Evolutionary conservation across 2,113 vertebrate genomes (phyloP).

Genomic region (Channa maculata): DNA sequence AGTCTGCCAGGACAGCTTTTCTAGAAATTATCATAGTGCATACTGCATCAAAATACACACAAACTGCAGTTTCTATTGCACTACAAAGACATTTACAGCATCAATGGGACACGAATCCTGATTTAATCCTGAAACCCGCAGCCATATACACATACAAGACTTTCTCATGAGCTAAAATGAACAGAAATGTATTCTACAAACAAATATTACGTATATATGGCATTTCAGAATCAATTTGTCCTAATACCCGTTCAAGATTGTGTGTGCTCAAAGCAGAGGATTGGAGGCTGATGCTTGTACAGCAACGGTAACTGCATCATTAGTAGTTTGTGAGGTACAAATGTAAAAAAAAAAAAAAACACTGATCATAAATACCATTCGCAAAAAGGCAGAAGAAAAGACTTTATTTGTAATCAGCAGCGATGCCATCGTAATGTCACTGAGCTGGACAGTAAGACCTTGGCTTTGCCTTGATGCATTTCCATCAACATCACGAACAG

Average conservation of each 20-base stretch:
- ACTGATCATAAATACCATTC: neutral
- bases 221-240: neutral
- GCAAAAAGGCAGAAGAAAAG: neutral
- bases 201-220: neutral
- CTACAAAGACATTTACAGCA: constrained; percentile 39
- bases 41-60: constrained; percentile 15
- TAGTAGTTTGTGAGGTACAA: neutral
- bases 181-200: constrained; percentile 1
- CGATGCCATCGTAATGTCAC: neutral
- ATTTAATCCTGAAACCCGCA: constrained; percentile 11
- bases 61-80: constrained; percentile 20
- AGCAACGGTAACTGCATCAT: neutral
- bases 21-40: constrained; percentile 6
- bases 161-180: constrained; percentile 7
- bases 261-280: neutral
- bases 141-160: neutral
- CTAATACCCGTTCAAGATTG: neutral
- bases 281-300: neutral
- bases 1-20: constrained; percentile 33
- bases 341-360: neutral
- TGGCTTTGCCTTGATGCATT: constrained; percentile 25
- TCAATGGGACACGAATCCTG: constrained; percentile 21
- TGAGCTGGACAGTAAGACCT: constrained; percentile 33
- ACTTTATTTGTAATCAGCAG: constrained; percentile 29
- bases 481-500: constrained; percentile 46